Base-by-base conservation (phyloP, 2,113 vertebrate genomes). In the Aphyosemion australe region DNA sequence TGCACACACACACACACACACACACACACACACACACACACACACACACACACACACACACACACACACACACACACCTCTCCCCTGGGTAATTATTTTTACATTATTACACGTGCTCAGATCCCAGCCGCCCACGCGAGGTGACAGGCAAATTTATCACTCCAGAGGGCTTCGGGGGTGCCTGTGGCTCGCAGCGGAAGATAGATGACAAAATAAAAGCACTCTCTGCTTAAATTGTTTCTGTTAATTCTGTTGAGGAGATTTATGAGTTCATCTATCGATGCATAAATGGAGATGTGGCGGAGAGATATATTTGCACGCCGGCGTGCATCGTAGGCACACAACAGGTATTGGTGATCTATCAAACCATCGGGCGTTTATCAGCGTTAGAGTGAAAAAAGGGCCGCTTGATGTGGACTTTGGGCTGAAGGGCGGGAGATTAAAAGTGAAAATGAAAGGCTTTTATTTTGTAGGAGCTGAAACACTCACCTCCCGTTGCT, bases 401-500 rank as follows among this genome's bases (percentile, higher is more conserved):
- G 5, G 26, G 53, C 26, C 34, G 61, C 52, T 42, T 12, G 54
- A 49, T n/a, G 68, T 19, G 8, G 56, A 73, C 31, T 14, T 42
- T 48, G 57, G 47, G 62, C 37, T n/a, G n/a, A 51, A 58, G 21
- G 34, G 45, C 2, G 26, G 13, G 75, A 50, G 39, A 12, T 42
- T 61, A 47, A 4, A 54, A 55, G 39, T 57, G 58, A 43, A 61
- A 31, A 59, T 0, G 5, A 34, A 7, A 61, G 8, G 9, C 9
- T 32, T 54, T 6, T 26, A 9, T 51, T 57, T 75, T 54, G 11
- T 26, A 48, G 39, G 11, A 12, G 26, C 26, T 26, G n/a, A 49
- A 21, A 67, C 45, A 84, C 94, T 88, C 94, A 99, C 97, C 96
- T 99, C 90, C 97, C 97, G 70, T 99, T 99, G 94, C 95, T 98